phyloP scores from a whole-genome alignment of 1,140 invertebrate genomes.

The Cyclina sinensis region DNA sequence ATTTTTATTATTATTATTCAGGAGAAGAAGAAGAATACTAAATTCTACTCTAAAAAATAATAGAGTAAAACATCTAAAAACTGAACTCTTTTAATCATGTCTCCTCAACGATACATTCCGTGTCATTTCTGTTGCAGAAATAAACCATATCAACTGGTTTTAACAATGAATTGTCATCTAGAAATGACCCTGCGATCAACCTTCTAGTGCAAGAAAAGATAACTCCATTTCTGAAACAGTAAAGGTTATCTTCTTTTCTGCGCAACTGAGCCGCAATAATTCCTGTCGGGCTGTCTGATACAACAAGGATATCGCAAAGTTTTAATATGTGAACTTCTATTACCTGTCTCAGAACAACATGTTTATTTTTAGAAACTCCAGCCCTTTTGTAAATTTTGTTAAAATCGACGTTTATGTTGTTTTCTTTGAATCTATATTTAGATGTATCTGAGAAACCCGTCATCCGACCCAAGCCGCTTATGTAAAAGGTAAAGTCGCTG shows the following conservation, averaged over 20 bases:
- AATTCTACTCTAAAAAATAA: no score
- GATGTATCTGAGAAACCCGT: no score
- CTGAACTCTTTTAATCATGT: no score
- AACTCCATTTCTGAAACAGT: neutral
- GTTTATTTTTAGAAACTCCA: no score
- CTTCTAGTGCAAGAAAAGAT: conserved; percentile 1
- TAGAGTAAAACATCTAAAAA: no score
- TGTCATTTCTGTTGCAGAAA: neutral
- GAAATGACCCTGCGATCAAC: neutral
- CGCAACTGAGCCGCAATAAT: neutral
- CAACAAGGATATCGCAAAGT: neutral
- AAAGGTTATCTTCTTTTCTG: neutral
- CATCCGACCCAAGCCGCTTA: neutral
- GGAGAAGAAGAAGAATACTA: no score
- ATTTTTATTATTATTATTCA: no score
- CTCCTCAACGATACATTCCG: neutral
- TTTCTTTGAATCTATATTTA: no score
- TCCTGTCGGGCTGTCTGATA: neutral
- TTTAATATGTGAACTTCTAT: conserved; percentile 20
- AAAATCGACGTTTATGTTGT: no score
- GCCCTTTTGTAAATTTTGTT: no score
- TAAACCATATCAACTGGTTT: neutral
- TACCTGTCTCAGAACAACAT: no score
- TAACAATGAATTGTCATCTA: no score
- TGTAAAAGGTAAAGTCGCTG: neutral